Percentiles rank a stretch among this genome's conserved stretches.
phyloP scores from a whole-genome alignment of 2,113 vertebrate genomes.

The Glaucomys volans region DNA sequence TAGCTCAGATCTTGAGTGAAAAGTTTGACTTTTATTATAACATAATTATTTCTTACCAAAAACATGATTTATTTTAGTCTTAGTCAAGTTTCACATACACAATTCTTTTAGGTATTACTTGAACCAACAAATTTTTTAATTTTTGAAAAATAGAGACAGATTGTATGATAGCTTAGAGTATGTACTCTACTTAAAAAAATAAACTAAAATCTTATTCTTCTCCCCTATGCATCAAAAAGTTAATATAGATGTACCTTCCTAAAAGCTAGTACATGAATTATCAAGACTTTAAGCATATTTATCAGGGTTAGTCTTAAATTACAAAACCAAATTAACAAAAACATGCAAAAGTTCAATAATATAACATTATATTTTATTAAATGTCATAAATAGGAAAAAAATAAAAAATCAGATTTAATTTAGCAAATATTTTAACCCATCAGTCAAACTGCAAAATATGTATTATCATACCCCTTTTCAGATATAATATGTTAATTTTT shows the following conservation, averaged over 20 bases:
- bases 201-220: conserved; percentile 53
- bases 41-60: conserved; percentile 18
- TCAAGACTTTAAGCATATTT: neutral
- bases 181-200: neutral
- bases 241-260: neutral
- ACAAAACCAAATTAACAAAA: neutral
- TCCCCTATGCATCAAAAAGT: neutral
- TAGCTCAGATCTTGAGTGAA: neutral
- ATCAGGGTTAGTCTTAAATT: neutral
- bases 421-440: neutral
- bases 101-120: conserved; percentile 15
- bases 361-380: neutral
- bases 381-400: neutral
- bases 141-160: conserved; percentile 52
- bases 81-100: conserved; percentile 41
- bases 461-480: neutral
- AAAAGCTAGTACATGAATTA: neutral
- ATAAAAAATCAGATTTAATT: neutral
- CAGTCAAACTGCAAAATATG: neutral
- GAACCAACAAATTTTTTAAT: conserved; percentile 52
- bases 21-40: conserved; percentile 32
- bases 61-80: conserved; percentile 60
- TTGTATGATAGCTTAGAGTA: conserved; percentile 18
- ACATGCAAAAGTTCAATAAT: neutral
- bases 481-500: neutral